Percentiles rank a stretch among this genome's conserved stretches.
Conservation (phyloP, 2,888 invertebrate genomes). For the Hemithea aestivaria region DNA sequence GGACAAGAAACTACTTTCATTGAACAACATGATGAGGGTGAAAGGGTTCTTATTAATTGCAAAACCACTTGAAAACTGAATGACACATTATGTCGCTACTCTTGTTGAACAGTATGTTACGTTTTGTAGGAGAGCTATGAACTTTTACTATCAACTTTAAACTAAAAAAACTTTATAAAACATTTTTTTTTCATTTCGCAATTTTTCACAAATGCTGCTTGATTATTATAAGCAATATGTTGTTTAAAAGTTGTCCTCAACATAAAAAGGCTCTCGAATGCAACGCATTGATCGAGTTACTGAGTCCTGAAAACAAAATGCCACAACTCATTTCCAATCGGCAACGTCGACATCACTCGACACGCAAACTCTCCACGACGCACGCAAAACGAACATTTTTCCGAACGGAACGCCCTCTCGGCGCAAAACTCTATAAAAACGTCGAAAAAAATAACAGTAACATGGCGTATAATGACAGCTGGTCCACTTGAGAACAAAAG, state of each 20-base stretch:
- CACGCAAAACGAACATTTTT: conserved; percentile 79
- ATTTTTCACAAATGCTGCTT: conserved; percentile 29
- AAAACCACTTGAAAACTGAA: conserved; percentile 72
- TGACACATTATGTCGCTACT: conserved; percentile 69
- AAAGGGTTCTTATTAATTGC: conserved; percentile 67
- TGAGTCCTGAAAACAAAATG: conserved; percentile 54
- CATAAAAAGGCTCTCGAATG: conserved; percentile 49
- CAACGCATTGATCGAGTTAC: conserved; percentile 42
- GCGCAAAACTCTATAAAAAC: conserved; percentile 77
- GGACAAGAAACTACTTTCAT: conserved; percentile 57
- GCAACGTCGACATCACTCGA: conserved; percentile 63
- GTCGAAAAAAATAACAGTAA: conserved; percentile 78
- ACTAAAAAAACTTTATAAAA: no score
- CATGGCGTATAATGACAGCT: conserved; percentile 81
- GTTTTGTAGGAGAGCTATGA: no score
- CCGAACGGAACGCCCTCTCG: conserved; percentile 74
- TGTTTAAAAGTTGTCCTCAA: conserved; percentile 26
- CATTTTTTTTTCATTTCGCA: conserved; percentile 39
- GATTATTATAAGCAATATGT: conserved; percentile 10
- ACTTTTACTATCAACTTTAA: no score
- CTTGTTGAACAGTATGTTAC: no score
- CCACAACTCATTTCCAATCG: conserved; percentile 71
- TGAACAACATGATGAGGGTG: conserved; percentile 47
- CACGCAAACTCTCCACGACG: conserved; percentile 73
- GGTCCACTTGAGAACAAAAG: conserved; percentile 80